A percentile compares a stretch with the other conserved stretches of the same genome.
phyloP scores from a whole-genome alignment of 1,140 invertebrate genomes.

The Parapsyche elsis region DNA sequence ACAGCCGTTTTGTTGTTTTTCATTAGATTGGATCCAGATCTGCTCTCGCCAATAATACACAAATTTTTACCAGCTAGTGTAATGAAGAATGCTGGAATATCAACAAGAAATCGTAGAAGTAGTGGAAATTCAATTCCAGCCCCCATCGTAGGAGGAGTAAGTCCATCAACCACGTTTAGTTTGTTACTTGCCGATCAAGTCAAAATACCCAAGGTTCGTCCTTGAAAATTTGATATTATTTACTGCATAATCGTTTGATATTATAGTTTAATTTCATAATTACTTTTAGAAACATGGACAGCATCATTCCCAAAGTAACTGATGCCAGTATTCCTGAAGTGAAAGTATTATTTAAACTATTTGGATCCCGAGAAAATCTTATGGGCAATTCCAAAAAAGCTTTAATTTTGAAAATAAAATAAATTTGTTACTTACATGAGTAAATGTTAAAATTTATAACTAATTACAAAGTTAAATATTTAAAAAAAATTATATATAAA shows the following conservation, averaged over 20 bases:
- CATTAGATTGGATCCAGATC: slow-evolving; percentile 62
- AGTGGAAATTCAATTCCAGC: neutral
- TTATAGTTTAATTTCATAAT: neutral
- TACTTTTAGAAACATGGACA: neutral
- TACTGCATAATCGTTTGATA: neutral
- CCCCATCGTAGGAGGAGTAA: neutral
- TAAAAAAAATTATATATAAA: no score
- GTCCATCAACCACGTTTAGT: slow-evolving; percentile 25
- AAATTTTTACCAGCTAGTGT: slow-evolving; percentile 58
- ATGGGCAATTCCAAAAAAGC: no score
- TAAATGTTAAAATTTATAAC: neutral
- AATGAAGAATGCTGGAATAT: slow-evolving; percentile 47
- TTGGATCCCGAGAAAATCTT: no score
- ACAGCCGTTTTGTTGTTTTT: slow-evolving; percentile 25
- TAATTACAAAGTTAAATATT: no score
- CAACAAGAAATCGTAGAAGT: slow-evolving; percentile 14
- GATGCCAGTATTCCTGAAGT: neutral
- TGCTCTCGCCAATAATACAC: slow-evolving; percentile 63
- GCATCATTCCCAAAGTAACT: neutral
- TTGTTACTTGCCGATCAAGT: slow-evolving; percentile 3
- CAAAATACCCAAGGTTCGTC: neutral
- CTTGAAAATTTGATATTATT: neutral
- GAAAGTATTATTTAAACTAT: no score
- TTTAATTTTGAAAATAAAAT: no score
- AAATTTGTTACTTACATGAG: no score